phyloP scores from a whole-genome alignment of 2,113 vertebrate genomes.

The Rhea pennata region DNA sequence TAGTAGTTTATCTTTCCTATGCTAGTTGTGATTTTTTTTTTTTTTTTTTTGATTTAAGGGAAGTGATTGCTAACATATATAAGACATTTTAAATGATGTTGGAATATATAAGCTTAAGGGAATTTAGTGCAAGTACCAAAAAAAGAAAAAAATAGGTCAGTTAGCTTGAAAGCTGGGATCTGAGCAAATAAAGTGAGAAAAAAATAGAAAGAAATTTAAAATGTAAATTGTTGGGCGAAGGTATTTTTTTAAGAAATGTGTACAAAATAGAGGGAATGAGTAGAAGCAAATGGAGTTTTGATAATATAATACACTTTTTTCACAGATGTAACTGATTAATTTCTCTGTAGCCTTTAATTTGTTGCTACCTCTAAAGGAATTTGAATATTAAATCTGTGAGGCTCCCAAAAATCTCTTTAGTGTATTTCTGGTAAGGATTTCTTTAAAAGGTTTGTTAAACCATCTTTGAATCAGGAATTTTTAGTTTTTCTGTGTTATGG shows the following conservation, averaged over 20 bases:
- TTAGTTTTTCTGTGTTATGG: background rate
- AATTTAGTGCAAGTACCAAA: conserved; percentile 56
- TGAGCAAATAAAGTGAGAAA: conserved; percentile 34
- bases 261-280: background rate
- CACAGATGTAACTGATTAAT: background rate
- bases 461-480: background rate
- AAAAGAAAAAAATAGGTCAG: conserved; percentile 68
- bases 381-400: background rate
- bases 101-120: conserved; percentile 36
- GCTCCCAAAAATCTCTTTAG: background rate
- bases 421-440: background rate
- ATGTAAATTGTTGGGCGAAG: background rate
- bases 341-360: background rate
- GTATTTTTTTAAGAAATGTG: conserved; percentile 4
- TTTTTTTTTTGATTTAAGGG: conserved; percentile 9
- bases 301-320: background rate
- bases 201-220: conserved; percentile 12
- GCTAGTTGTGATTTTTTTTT: background rate
- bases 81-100: conserved; percentile 10
- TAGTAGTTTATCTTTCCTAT: background rate
- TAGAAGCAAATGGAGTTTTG: background rate
- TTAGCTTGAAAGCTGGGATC: conserved; percentile 54
- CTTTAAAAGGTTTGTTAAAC: background rate
- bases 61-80: background rate
- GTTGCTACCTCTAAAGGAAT: background rate